Evolutionary conservation across 2,797 vertebrate species (phyloP).

Genomic region (Rhodeus uyekii): DNA sequence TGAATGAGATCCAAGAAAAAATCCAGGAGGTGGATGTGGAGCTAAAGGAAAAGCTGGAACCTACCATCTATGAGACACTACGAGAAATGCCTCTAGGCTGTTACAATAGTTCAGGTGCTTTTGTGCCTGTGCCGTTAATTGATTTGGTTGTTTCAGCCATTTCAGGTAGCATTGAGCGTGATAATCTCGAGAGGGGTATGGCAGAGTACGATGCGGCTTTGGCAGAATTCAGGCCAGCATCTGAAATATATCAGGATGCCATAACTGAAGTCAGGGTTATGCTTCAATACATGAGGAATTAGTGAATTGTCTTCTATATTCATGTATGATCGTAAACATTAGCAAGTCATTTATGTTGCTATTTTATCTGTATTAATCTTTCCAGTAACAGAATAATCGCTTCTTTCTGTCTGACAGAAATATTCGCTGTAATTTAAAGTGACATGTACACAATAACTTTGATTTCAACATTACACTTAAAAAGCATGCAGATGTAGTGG

Average conservation of each 20-base stretch:
- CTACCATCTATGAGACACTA: not conserved
- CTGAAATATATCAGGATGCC: not conserved
- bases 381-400: not conserved
- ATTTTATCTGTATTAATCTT: too few species aligned
- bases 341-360: not conserved
- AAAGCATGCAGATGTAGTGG: not conserved
- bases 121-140: fast-evolving
- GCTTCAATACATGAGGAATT: not conserved
- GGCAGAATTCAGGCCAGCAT: not conserved
- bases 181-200: not conserved
- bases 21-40: not conserved
- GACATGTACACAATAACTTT: too few species aligned
- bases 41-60: not conserved
- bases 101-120: fast-evolving
- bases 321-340: not conserved
- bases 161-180: fast-evolving
- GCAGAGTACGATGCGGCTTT: not conserved
- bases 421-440: not conserved
- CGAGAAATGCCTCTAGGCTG: fast-evolving
- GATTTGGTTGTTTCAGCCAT: not conserved
- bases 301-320: too few species aligned
- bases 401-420: not conserved
- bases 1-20: not conserved
- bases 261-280: fast-evolving
- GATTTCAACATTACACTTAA: too few species aligned